Percentiles rank a stretch among this genome's conserved stretches.
phyloP scores from a whole-genome alignment of 2,888 invertebrate species.

The Dinocampus coccinellae region DNA sequence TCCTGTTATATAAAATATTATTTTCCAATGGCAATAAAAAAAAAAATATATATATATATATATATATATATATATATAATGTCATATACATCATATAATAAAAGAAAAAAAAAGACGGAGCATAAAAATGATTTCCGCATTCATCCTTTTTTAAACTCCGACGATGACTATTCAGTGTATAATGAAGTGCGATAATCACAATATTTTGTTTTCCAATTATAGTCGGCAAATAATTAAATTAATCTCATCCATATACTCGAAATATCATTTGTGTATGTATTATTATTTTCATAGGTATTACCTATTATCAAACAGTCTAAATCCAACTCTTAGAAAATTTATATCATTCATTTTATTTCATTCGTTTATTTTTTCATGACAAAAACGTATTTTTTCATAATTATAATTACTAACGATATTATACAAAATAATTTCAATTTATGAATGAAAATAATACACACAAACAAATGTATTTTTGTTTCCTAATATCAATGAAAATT shows the following conservation, averaged over 20 bases:
- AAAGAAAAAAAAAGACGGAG: not conserved
- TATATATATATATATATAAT: no score
- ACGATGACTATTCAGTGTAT: not conserved
- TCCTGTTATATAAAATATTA: not conserved
- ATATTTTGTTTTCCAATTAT: conserved; percentile 23
- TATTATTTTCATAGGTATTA: not conserved
- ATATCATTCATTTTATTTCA: not conserved
- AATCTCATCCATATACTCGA: not conserved
- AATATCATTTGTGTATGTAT: not conserved
- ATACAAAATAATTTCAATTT: not conserved
- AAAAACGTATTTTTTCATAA: not conserved
- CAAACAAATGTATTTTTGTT: not conserved
- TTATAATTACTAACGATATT: not conserved
- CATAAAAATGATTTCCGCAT: not conserved
- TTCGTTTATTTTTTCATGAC: not conserved
- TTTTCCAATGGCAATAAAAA: not conserved
- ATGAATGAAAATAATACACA: not conserved
- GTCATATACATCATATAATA: no score
- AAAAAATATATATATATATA: no score
- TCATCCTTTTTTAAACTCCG: not conserved
- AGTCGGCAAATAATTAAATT: not conserved
- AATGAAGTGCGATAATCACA: no score
- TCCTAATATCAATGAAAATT: not conserved
- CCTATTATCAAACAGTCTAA: conserved; percentile 11
- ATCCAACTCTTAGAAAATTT: conserved; percentile 9